These are phyloP conservation scores for Branchellion lobata DNA, from an alignment of 2,888 invertebrate genomes.

Conservation along the genomic window DNA sequence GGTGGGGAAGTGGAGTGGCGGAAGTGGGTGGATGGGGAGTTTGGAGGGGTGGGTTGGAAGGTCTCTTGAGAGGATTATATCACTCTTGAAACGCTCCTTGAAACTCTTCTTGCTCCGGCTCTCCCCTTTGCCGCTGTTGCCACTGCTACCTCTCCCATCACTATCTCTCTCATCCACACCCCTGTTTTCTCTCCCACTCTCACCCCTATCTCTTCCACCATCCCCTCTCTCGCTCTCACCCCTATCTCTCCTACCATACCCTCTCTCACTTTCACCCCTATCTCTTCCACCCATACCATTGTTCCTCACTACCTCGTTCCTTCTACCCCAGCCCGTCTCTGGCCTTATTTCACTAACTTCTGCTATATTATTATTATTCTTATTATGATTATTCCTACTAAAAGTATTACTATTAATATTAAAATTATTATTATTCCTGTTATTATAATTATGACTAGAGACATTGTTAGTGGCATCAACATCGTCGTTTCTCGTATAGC, in stretches of 20 bases:
- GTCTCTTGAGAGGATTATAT: too few relatives aligned
- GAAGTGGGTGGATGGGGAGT: neutral
- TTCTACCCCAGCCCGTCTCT: too few relatives aligned
- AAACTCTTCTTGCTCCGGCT: neutral
- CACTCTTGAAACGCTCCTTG: neutral
- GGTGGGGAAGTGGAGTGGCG: neutral
- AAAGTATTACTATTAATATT: too few relatives aligned
- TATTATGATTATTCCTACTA: too few relatives aligned
- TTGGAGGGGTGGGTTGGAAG: too few relatives aligned
- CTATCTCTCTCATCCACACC: neutral
- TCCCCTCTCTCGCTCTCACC: neutral
- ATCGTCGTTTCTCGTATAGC: neutral
- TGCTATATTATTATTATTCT: too few relatives aligned
- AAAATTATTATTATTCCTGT: too few relatives aligned
- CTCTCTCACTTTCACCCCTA: too few relatives aligned
- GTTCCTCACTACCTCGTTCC: too few relatives aligned
- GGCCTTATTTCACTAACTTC: too few relatives aligned
- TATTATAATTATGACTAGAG: neutral
- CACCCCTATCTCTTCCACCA: neutral
- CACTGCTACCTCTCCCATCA: neutral
- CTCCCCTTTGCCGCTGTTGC: neutral
- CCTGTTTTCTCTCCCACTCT: neutral
- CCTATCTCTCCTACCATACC: too few relatives aligned
- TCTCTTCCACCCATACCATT: too few relatives aligned
- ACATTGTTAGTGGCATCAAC: neutral